Base-by-base conservation (phyloP, 30 jellyfish, hydroid and myxozoan genomes). In the Hydra vulgaris region DNA sequence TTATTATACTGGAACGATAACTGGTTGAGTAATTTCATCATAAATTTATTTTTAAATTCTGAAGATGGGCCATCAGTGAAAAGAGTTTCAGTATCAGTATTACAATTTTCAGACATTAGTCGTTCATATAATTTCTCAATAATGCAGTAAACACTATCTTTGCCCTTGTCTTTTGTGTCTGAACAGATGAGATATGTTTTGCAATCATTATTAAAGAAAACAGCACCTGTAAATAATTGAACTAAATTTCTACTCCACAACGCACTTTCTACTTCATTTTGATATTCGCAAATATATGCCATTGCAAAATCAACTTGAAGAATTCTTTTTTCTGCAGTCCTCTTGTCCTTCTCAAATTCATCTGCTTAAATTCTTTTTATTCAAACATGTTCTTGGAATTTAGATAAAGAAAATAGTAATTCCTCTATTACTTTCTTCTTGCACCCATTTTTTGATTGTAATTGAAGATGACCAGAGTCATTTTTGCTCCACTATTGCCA, bases 11-110 rank as follows among this genome's bases (percentile, higher is more conserved):
- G 25, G 8, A 68, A 68, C 7, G 75, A 68, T 20, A 68, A 68
- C 25, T 68, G 26, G 8, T 68, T 23, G 26, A 68, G 75, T 79
- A 25, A 76, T 68, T 68, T 20, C 27, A 20, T n/a, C 75, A 68
- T 79, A 79, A 74, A 70, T 69, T 0, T 68, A 86, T 56, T 70
- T 70, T 86, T 81, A 74, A 86, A 73, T 74, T 80, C 88, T 71
- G 92, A 71, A 21, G 84, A 66, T 4, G 92, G 92, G 26, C 94
- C 94, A 81, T 86, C 81, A 53, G 76, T 71, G 92, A 90, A 71
- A 74, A 81, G 70, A 21, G 27, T 68, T 68, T 68, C 75, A n/a
- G 75, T 40, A 40, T 40, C 61, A 40, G 61, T 12, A 40, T 40
- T 40, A 40, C 61, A 40, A 12, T 40, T 40, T 40, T 40, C 61